phyloP scores from a whole-genome alignment of 2,888 invertebrate species.

The Pristionchus arcanus region DNA sequence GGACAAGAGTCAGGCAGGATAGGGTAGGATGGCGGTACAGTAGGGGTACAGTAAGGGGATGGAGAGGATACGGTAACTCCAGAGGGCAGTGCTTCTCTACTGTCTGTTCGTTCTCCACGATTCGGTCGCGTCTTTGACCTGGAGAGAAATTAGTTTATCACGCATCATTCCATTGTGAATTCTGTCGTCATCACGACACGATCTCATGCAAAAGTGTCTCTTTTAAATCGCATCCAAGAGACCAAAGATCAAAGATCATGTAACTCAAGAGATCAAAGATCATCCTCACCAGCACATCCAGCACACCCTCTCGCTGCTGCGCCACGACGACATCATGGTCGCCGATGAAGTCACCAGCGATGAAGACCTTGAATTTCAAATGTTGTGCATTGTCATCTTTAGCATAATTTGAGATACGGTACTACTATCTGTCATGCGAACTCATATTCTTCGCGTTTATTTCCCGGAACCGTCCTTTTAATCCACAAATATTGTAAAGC shows the following conservation, averaged over 20 bases:
- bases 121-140: neutral
- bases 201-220: too few species aligned
- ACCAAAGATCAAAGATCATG: neutral
- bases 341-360: slow-evolving; percentile 35
- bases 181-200: neutral
- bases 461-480: too few species aligned
- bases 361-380: neutral
- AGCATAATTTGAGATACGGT: too few species aligned
- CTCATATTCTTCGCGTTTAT: too few species aligned
- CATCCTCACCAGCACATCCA: slow-evolving; percentile 44
- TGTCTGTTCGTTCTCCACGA: neutral
- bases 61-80: too few species aligned
- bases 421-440: too few species aligned
- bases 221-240: neutral
- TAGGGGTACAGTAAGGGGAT: too few species aligned
- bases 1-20: neutral
- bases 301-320: slow-evolving; percentile 28
- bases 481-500: too few species aligned
- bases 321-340: neutral
- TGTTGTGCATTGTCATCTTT: neutral
- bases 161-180: neutral
- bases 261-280: neutral
- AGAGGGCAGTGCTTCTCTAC: neutral
- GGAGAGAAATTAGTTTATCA: neutral
- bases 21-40: neutral